phyloP scores from a whole-genome alignment of 2,888 invertebrate genomes.

The Leuctra nigra region DNA sequence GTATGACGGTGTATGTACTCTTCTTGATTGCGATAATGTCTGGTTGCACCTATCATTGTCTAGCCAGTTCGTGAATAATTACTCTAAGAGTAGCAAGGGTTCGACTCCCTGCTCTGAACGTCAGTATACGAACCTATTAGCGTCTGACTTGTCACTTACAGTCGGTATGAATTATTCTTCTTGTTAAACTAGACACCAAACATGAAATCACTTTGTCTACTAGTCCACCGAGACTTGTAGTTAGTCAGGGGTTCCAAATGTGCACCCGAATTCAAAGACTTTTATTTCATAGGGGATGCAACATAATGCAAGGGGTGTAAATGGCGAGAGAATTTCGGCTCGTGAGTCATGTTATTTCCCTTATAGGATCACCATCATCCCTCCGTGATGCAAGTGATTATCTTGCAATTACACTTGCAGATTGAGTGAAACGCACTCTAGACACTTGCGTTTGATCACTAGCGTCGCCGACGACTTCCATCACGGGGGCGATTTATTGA shows the following conservation, averaged over 20 bases:
- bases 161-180: conserved; percentile 27
- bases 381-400: too few relatives aligned
- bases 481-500: conserved; percentile 9
- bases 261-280: conserved; percentile 10
- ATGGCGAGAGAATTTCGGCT: conserved; percentile 14
- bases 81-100: conserved; percentile 18
- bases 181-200: conserved; percentile 27
- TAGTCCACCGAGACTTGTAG: conserved; percentile 1
- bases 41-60: background rate
- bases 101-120: conserved; percentile 9
- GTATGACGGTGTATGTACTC: too few relatives aligned
- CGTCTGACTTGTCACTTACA: conserved; percentile 7
- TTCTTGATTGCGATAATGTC: too few relatives aligned
- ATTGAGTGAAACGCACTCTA: background rate
- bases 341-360: conserved; percentile 11
- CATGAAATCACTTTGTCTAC: conserved; percentile 22
- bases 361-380: conserved; percentile 9
- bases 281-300: conserved; percentile 11
- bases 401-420: conserved; percentile 14
- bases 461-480: conserved; percentile 13
- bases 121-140: conserved; percentile 9
- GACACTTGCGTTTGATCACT: conserved; percentile 10
- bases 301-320: conserved; percentile 13
- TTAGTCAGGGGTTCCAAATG: background rate
- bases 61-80: conserved; percentile 13